phyloP scores from a whole-genome alignment of 2,113 vertebrate genomes.

The Esox niger region DNA sequence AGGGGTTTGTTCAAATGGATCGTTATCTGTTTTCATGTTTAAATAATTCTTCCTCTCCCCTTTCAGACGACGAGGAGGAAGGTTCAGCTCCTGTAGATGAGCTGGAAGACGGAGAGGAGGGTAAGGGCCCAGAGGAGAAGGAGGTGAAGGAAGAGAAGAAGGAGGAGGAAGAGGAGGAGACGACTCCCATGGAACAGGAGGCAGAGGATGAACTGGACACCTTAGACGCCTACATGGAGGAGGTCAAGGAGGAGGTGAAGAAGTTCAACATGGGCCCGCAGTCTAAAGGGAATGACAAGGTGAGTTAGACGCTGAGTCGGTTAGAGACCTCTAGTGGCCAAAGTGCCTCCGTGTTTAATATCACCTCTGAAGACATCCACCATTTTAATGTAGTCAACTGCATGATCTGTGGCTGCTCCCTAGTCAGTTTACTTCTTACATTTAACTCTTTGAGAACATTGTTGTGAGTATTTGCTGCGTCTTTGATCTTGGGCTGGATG shows the following conservation, averaged over 20 bases:
- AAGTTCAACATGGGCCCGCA: constrained; percentile 94
- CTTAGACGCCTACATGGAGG: constrained; percentile 98
- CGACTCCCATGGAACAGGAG: constrained; percentile 75
- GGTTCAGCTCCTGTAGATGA: constrained; percentile 56
- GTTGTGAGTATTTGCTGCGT: too few relatives aligned
- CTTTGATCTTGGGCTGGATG: too few relatives aligned
- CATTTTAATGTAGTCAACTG: not conserved
- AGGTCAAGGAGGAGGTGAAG: constrained; percentile 98
- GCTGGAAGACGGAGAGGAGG: constrained; percentile 87
- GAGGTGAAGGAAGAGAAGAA: constrained; percentile 67
- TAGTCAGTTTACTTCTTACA: not conserved
- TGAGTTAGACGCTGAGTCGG: constrained; percentile 58
- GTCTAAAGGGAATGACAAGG: constrained; percentile 93
- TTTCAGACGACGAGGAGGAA: constrained; percentile 75
- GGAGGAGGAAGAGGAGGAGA: constrained; percentile 74
- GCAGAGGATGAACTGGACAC: constrained; percentile 90
- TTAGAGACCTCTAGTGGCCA: too few relatives aligned
- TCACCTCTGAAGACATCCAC: too few relatives aligned
- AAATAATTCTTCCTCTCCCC: not conserved
- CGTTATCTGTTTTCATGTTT: too few relatives aligned
- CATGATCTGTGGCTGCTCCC: not conserved
- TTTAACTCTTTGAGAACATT: too few relatives aligned
- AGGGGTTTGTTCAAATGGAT: too few relatives aligned
- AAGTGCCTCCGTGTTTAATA: too few relatives aligned
- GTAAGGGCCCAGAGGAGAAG: constrained; percentile 82